Base-by-base conservation (phyloP, 2,888 invertebrate species). In the Acronicta aceris region DNA sequence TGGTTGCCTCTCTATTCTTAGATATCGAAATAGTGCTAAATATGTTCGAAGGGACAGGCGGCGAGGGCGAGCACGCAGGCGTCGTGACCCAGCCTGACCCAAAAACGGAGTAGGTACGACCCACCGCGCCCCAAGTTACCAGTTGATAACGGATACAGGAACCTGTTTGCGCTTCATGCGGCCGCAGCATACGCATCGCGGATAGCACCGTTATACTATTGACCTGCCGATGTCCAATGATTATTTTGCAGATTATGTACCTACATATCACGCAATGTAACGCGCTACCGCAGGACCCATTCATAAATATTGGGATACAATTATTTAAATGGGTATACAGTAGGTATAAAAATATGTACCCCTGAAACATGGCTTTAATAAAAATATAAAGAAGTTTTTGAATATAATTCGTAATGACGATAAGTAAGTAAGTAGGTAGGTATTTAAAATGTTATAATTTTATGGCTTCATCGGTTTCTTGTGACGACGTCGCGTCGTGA, bases 41-140 rank as follows among this genome's bases (percentile, higher is more conserved):
- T 88, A 83, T 82, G 83, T 84, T 88, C 71, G 77, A 84, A 84
- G 53, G 88, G 87, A 86, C 82, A 81, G 80, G 81, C 82, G 76
- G 78, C 73, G 69, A 87, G 79, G 76, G 78, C 73, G 69, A 87
- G 79, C 83, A 91, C 93, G 94, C 94, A 94, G 90, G 94, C 94
- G 94, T 89, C 89, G 85, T 94, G 94, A 94, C 94, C 94, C 84
- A 92, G 86, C 85, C 89, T 93, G 94, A 94, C 94, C 94, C 91
- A 94, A 93, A 93, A 93, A 89, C 90, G 84, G 84, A 87, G 79
- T 21, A 21, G 21, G 21, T 84, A 84, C 85, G 89, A 84, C 85
- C 87, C 85, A 87, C 89, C 89, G 86, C 89, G 85, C 90, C 89
- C 85, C 83, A 83, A 84, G 83, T 82, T 83, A 83, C 88, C 85